Evolutionary conservation across 2,888 invertebrate species (phyloP).

Genomic region (Acanthopleura granulata): DNA sequence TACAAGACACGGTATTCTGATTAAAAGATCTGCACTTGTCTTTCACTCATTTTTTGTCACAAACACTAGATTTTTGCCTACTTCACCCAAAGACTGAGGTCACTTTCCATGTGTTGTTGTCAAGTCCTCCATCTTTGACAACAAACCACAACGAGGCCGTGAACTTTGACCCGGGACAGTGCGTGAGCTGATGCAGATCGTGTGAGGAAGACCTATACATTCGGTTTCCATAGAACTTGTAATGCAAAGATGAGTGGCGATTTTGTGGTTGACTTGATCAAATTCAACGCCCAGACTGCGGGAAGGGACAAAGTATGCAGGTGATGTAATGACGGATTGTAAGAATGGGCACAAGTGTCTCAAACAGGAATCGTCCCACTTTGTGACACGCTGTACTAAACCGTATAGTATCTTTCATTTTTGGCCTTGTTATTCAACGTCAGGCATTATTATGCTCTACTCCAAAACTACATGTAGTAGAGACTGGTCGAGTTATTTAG

Average conservation of each 20-base stretch:
- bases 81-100: neutral
- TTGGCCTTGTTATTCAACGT: no score
- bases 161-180: neutral
- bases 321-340: constrained; percentile 27
- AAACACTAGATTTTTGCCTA: no score
- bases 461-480: no score
- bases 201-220: neutral
- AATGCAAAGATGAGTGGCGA: constrained; percentile 30
- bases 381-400: no score
- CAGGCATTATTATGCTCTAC: no score
- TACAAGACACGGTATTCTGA: no score
- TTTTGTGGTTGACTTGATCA: constrained; percentile 48
- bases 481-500: no score
- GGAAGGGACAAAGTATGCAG: constrained; percentile 62
- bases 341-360: no score
- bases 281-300: constrained; percentile 57
- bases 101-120: constrained; percentile 26
- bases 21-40: no score
- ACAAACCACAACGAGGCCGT: constrained; percentile 31
- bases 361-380: no score
- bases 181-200: constrained; percentile 6
- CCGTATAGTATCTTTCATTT: no score
- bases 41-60: no score
- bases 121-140: constrained; percentile 38
- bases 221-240: neutral